phyloP scores from a whole-genome alignment of 2,888 invertebrate species.

The Plebejus argus region DNA sequence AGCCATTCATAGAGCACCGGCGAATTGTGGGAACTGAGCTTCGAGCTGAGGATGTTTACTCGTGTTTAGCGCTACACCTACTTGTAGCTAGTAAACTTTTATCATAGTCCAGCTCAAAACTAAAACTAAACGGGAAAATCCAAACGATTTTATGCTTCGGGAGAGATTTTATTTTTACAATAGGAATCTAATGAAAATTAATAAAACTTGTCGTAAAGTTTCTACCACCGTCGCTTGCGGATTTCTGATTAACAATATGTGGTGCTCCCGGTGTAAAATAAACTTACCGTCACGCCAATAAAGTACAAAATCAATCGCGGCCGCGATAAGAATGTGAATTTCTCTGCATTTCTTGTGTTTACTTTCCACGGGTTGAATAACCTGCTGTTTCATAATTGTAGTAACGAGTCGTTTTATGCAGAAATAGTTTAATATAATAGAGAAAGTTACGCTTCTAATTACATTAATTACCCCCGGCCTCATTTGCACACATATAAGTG shows the following conservation, averaged over 20 bases:
- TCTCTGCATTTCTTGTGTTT: conserved; percentile 68
- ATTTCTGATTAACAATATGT: background rate
- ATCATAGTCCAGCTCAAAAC: too few species aligned
- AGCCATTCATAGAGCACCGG: background rate
- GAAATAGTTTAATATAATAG: conserved; percentile 9
- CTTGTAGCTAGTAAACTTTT: too few species aligned
- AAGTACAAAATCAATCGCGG: conserved; percentile 4
- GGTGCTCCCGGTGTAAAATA: background rate
- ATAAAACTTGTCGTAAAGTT: background rate
- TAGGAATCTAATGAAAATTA: background rate
- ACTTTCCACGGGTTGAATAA: conserved; percentile 75
- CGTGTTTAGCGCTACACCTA: background rate
- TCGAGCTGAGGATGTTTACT: background rate
- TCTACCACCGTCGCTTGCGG: background rate
- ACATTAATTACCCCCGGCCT: background rate
- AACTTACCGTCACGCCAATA: conserved; percentile 7
- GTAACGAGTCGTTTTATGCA: conserved; percentile 39
- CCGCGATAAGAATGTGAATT: conserved; percentile 59
- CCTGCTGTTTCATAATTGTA: conserved; percentile 63
- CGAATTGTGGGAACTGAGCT: background rate
- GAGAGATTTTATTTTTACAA: background rate
- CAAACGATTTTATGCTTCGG: background rate
- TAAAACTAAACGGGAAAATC: too few species aligned
- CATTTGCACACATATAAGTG: background rate
- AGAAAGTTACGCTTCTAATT: background rate